These are phyloP conservation scores for Camelus bactrianus DNA, from an alignment of 2,113 vertebrate genomes.

Conservation along the genomic window DNA sequence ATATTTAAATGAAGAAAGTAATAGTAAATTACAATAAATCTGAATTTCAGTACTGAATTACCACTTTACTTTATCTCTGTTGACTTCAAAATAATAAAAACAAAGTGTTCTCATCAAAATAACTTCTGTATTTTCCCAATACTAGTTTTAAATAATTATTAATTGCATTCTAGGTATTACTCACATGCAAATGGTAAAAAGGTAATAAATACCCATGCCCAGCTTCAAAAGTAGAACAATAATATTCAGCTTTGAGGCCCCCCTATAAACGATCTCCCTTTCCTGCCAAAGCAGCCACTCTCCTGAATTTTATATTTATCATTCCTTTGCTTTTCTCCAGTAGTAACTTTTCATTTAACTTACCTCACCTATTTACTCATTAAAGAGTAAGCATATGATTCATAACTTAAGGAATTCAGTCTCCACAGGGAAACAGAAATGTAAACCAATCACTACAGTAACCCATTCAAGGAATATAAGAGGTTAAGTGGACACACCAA, in stretches of 20 bases:
- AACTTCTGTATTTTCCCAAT: constrained; percentile 19
- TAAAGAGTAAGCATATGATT: background rate
- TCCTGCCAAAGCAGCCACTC: background rate
- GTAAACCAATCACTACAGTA: background rate
- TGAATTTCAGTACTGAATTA: background rate
- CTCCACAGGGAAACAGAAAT: background rate
- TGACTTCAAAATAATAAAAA: constrained; percentile 53
- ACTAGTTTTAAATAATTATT: constrained; percentile 50
- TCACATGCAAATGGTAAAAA: background rate
- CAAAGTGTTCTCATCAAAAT: constrained; percentile 40
- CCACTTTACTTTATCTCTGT: background rate
- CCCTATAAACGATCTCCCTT: background rate
- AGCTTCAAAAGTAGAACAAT: constrained; percentile 11
- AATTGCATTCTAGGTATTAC: background rate
- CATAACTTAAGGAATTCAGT: constrained; percentile 13
- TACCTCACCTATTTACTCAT: constrained; percentile 6
- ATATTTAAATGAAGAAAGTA: constrained; percentile 9
- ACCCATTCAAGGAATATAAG: background rate
- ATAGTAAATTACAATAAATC: constrained; percentile 41
- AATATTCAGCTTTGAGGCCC: background rate
- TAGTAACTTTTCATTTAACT: constrained; percentile 36
- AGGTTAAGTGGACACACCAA: background rate
- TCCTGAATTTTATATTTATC: constrained; percentile 21
- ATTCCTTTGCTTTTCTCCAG: constrained; percentile 45
- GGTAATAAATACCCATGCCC: background rate